A percentile compares a stretch with the other conserved stretches of the same genome.
These are phyloP conservation scores for Calephelis nemesis DNA, from an alignment of 1,140 invertebrate species.

Conservation along the genomic window DNA sequence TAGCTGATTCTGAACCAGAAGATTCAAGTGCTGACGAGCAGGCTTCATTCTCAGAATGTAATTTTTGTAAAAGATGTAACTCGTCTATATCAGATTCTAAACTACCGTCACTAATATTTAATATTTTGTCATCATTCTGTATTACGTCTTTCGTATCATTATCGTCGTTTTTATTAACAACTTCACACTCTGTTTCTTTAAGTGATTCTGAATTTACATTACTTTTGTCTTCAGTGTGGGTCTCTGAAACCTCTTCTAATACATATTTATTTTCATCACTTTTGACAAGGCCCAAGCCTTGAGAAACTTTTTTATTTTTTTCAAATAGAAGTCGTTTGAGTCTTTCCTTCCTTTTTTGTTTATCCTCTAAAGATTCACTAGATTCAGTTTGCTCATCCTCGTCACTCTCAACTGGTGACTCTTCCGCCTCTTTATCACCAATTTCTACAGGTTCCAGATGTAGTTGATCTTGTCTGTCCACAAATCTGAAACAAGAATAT, in stretches of 20 bases:
- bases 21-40: constrained; percentile 43
- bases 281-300: not conserved
- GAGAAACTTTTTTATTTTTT: constrained; percentile 40
- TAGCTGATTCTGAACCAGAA: constrained; percentile 51
- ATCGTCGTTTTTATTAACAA: constrained; percentile 8
- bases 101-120: constrained; percentile 25
- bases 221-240: constrained; percentile 20
- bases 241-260: constrained; percentile 10
- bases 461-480: constrained; percentile 62
- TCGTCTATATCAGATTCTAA: constrained; percentile 63
- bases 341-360: constrained; percentile 60
- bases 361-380: constrained; percentile 47
- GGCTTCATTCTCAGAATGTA: constrained; percentile 53
- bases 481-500: constrained; percentile 49
- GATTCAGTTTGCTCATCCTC: constrained; percentile 51
- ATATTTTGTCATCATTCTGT: constrained; percentile 17
- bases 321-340: constrained; percentile 55
- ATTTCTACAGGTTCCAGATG: constrained; percentile 65
- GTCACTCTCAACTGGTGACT: constrained; percentile 63
- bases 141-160: constrained; percentile 11
- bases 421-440: constrained; percentile 69
- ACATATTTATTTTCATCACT: constrained; percentile 1
- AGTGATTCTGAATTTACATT: not conserved
- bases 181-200: constrained; percentile 18
- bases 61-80: constrained; percentile 60